phyloP scores from a whole-genome alignment of 2,797 vertebrate species.

The Lepus townsendii region DNA sequence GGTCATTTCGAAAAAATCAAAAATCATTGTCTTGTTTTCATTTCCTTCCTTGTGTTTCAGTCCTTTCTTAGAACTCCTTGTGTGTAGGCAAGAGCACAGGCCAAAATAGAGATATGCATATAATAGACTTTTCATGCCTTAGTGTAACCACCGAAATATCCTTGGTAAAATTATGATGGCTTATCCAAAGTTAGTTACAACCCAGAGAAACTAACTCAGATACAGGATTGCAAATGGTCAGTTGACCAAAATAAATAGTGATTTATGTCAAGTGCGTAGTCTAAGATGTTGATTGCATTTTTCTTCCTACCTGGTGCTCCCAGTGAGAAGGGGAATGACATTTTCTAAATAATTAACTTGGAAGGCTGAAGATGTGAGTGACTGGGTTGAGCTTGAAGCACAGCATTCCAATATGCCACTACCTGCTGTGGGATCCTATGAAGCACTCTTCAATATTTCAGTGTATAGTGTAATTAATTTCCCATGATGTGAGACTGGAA shows the following conservation, averaged over 20 bases:
- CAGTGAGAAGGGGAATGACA: neutral
- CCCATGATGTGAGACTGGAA: neutral
- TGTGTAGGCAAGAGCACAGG: neutral
- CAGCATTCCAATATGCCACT: neutral
- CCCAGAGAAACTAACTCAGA: neutral
- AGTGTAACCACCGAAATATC: neutral
- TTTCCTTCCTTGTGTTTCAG: neutral
- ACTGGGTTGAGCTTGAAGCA: neutral
- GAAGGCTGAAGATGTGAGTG: neutral
- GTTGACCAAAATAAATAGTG: neutral
- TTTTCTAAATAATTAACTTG: conserved; percentile 67
- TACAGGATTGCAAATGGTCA: neutral
- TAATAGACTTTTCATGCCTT: neutral
- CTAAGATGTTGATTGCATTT: conserved; percentile 31
- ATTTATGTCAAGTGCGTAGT: neutral
- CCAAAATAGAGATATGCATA: neutral
- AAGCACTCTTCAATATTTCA: conserved; percentile 50
- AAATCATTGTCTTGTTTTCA: neutral
- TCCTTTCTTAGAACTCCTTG: neutral
- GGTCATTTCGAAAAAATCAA: neutral
- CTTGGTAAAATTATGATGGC: neutral
- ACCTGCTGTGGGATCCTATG: neutral
- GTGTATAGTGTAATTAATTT: conserved; percentile 49
- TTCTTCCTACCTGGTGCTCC: neutral
- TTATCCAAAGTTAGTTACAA: neutral